These are phyloP conservation scores for Pituophis catenifer DNA, from an alignment of 2,113 vertebrate species.

Conservation along the genomic window DNA sequence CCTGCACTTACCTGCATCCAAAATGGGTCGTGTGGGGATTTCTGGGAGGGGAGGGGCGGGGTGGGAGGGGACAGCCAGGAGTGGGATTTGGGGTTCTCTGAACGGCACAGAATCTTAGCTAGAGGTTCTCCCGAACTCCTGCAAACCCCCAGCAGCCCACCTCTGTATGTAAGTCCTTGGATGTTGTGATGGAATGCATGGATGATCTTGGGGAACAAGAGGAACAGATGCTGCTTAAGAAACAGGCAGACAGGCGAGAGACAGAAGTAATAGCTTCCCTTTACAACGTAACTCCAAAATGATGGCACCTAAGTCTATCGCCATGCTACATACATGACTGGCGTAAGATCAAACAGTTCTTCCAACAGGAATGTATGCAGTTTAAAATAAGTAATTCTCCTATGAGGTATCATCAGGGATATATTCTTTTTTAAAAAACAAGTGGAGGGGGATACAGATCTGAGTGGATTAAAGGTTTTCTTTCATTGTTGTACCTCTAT, in stretches of 20 bases:
- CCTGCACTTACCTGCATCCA: too few relatives aligned
- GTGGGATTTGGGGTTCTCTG: too few relatives aligned
- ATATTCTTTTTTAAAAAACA: neutral
- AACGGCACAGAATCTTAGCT: too few relatives aligned
- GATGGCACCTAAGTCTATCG: neutral
- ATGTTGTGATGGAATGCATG: neutral
- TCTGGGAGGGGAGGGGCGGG: too few relatives aligned
- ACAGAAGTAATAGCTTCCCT: neutral
- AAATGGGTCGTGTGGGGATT: too few relatives aligned
- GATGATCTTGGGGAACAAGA: too few relatives aligned
- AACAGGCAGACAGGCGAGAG: too few relatives aligned
- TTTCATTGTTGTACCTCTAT: neutral
- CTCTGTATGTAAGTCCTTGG: neutral
- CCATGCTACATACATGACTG: too few relatives aligned
- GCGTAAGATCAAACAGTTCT: neutral
- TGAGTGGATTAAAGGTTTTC: neutral
- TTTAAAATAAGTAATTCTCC: neutral
- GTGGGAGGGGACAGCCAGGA: too few relatives aligned
- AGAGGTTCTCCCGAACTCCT: too few relatives aligned
- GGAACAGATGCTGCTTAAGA: too few relatives aligned
- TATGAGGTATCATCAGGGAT: neutral
- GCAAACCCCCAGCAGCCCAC: too few relatives aligned
- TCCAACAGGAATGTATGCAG: neutral
- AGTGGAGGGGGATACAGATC: neutral
- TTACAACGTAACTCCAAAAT: neutral